phyloP scores from a whole-genome alignment of 2,113 vertebrate species.

The Rousettus leschenaultii region DNA sequence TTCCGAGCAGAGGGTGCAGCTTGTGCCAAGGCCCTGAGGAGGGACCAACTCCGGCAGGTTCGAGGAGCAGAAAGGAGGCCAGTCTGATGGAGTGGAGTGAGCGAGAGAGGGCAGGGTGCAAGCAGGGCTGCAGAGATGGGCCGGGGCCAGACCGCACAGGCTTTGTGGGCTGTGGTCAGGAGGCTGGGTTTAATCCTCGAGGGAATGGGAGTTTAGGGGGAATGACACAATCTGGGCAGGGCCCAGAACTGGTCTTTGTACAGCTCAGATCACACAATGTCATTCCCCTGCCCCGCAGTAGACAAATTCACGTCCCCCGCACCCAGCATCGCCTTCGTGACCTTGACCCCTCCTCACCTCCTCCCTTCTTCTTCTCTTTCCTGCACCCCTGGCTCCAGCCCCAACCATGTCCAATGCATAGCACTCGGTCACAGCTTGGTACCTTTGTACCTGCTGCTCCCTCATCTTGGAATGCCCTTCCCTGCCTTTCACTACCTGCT shows the following conservation, averaged over 20 bases:
- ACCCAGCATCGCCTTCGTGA: background rate
- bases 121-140: background rate
- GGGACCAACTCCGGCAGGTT: rapidly evolving
- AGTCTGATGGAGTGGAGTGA: too few relatives aligned
- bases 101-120: too few relatives aligned
- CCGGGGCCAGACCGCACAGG: rapidly evolving
- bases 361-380: background rate
- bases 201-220: background rate
- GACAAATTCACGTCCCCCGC: background rate
- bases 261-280: background rate
- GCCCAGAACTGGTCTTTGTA: background rate
- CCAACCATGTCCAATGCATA: background rate
- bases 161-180: background rate
- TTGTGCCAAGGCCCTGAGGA: background rate
- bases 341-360: background rate
- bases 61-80: background rate
- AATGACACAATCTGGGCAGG: background rate
- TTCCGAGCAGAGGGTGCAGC: background rate
- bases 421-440: rapidly evolving
- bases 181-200: background rate
- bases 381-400: background rate
- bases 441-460: background rate
- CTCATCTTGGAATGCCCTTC: background rate
- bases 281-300: rapidly evolving
- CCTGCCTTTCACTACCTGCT: background rate